phyloP scores from a whole-genome alignment of 2,113 vertebrate genomes.

The Xiphorhynchus elegans region DNA sequence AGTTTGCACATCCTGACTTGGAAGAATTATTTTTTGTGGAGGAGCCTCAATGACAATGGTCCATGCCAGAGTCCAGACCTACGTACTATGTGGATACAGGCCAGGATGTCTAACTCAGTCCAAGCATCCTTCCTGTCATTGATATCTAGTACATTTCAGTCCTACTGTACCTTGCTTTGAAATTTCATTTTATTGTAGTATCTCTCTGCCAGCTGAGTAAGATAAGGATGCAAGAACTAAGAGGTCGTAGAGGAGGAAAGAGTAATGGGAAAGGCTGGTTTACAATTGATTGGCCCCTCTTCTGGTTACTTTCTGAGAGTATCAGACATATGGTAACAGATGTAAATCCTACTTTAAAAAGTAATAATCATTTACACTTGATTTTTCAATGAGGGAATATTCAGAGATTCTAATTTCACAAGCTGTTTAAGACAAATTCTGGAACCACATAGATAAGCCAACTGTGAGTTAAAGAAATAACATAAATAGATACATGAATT shows the following conservation, averaged over 20 bases:
- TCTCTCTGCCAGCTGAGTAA: background rate
- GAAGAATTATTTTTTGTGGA: background rate
- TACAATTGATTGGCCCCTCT: background rate
- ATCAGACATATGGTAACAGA: background rate
- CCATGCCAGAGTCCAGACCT: background rate
- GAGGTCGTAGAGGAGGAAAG: background rate
- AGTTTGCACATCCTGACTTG: background rate
- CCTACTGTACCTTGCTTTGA: background rate
- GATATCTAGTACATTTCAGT: background rate
- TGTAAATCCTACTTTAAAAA: background rate
- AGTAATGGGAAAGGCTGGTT: background rate
- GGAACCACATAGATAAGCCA: background rate
- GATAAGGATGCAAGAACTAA: background rate
- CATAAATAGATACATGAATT: background rate
- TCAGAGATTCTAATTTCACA: background rate
- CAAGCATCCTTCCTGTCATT: background rate
- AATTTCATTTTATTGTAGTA: background rate
- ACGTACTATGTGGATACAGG: rapidly evolving
- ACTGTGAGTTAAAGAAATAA: background rate
- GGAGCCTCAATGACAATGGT: rapidly evolving
- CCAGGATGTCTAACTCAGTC: background rate
- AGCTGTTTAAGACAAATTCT: background rate
- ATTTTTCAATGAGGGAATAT: background rate
- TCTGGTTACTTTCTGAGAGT: background rate
- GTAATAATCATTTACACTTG: background rate